A percentile compares a stretch with the other conserved stretches of the same genome.
These are phyloP conservation scores for Notoglanidium macrostoma DNA, from an alignment of 2,797 vertebrate genomes.

Conservation along the genomic window DNA sequence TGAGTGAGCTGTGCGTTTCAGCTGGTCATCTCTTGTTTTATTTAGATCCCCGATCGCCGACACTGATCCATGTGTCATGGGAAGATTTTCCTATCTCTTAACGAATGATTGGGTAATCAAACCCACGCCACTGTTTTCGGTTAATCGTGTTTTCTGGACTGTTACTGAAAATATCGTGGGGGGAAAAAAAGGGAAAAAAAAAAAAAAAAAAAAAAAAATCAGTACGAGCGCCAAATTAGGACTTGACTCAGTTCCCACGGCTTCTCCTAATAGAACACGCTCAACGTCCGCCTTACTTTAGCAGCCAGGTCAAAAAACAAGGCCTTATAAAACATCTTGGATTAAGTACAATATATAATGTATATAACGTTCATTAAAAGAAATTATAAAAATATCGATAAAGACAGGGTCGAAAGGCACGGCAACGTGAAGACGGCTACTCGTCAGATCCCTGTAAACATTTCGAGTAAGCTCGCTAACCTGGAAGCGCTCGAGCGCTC, in stretches of 20 bases:
- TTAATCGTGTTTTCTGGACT: slow-evolving; percentile 23
- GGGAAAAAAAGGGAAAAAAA: background rate
- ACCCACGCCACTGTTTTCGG: background rate
- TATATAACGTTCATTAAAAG: slow-evolving; percentile 56
- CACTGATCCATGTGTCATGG: background rate
- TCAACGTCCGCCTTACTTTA: slow-evolving; percentile 21
- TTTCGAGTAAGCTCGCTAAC: slow-evolving; percentile 51
- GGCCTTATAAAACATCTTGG: slow-evolving; percentile 61
- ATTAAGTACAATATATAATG: slow-evolving; percentile 57
- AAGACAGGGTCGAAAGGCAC: slow-evolving; percentile 73
- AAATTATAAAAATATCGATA: slow-evolving; percentile 65
- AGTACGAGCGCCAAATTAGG: slow-evolving; percentile 39
- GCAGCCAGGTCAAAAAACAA: slow-evolving; percentile 50
- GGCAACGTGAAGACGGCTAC: slow-evolving; percentile 67
- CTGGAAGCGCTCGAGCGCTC: slow-evolving; percentile 50
- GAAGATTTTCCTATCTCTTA: slow-evolving; percentile 20
- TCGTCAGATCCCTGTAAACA: slow-evolving; percentile 71
- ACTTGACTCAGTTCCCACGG: slow-evolving; percentile 15
- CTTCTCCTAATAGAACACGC: background rate
- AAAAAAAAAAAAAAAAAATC: background rate
- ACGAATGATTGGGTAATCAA: slow-evolving; percentile 25
- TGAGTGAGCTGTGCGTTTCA: slow-evolving; percentile 41
- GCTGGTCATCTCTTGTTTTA: slow-evolving; percentile 19
- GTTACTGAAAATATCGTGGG: slow-evolving; percentile 34
- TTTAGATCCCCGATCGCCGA: slow-evolving; percentile 19